These are phyloP conservation scores for Onychomys leucogaster DNA, from an alignment of 2,797 vertebrate species.

Conservation along the genomic window DNA sequence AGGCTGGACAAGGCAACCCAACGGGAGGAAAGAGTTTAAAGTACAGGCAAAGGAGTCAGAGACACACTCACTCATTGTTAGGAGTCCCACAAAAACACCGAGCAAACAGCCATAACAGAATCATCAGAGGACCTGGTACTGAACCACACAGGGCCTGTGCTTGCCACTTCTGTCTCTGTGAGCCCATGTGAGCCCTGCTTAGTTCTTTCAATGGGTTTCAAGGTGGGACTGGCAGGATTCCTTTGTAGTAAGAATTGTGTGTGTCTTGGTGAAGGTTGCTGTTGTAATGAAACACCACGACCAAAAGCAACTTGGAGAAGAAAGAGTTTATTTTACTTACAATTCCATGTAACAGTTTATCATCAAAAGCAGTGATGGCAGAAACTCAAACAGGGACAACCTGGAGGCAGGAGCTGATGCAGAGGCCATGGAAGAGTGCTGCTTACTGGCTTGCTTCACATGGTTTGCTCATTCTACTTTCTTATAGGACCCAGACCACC, in stretches of 20 bases:
- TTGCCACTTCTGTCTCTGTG: too few species aligned
- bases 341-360: too few species aligned
- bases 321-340: neutral
- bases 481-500: neutral
- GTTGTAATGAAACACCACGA: neutral
- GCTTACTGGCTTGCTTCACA: neutral
- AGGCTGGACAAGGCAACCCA: neutral
- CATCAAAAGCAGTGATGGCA: neutral
- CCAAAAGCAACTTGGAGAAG: neutral
- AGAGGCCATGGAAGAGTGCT: neutral
- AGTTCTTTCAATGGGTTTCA: neutral
- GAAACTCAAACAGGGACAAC: neutral
- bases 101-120: neutral
- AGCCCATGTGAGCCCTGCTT: neutral
- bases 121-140: neutral
- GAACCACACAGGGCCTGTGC: neutral
- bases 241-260: neutral
- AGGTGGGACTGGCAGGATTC: neutral
- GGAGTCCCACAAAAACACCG: neutral
- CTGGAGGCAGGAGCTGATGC: neutral
- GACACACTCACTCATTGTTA: neutral
- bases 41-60: neutral
- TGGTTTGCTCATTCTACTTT: neutral
- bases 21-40: neutral
- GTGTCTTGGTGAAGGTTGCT: neutral